A percentile compares a stretch with the other conserved stretches of the same genome.
These are phyloP conservation scores for Drosophila malerkotliana DNA, from an alignment of 1,140 invertebrate species.

Conservation along the genomic window DNA sequence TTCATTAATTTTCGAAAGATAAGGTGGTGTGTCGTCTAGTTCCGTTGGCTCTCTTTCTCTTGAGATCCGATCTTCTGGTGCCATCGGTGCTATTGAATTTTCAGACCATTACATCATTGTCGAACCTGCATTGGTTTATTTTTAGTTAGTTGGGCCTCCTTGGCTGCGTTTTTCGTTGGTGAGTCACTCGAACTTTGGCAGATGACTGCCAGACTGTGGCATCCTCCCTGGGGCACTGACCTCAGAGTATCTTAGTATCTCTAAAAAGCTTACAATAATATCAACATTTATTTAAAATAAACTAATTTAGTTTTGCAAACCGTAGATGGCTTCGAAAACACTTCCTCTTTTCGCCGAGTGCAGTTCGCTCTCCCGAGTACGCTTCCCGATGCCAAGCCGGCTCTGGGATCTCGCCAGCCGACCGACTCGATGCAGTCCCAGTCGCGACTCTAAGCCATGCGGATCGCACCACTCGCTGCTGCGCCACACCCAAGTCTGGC, in stretches of 20 bases:
- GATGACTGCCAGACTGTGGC: slow-evolving; percentile 2
- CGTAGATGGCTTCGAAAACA: neutral
- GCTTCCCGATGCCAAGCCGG: slow-evolving; percentile 18
- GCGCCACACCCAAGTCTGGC: slow-evolving; percentile 3
- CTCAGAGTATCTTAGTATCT: neutral
- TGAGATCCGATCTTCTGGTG: neutral
- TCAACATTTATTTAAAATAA: neutral
- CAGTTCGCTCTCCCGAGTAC: slow-evolving; percentile 8
- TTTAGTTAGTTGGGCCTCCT: slow-evolving; percentile 37
- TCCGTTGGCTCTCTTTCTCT: slow-evolving; percentile 17
- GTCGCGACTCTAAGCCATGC: slow-evolving; percentile 54
- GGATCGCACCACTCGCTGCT: slow-evolving; percentile 48
- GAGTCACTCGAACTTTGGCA: slow-evolving; percentile 30
- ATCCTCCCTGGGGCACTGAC: neutral
- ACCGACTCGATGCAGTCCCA: slow-evolving; percentile 52
- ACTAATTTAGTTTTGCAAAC: too few species aligned
- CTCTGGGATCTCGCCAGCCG: slow-evolving; percentile 30
- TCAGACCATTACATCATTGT: slow-evolving; percentile 57
- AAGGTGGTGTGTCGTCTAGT: slow-evolving; percentile 37
- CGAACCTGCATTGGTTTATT: slow-evolving; percentile 42
- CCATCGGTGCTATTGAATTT: slow-evolving; percentile 47
- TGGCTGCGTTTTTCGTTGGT: slow-evolving; percentile 20
- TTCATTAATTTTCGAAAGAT: slow-evolving; percentile 68
- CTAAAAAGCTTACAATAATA: too few species aligned
- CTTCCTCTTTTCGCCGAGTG: slow-evolving; percentile 1